Percentiles rank a stretch among this genome's conserved stretches.
phyloP scores from a whole-genome alignment of 2,113 vertebrate genomes.

The Puffinus mauretanicus region DNA sequence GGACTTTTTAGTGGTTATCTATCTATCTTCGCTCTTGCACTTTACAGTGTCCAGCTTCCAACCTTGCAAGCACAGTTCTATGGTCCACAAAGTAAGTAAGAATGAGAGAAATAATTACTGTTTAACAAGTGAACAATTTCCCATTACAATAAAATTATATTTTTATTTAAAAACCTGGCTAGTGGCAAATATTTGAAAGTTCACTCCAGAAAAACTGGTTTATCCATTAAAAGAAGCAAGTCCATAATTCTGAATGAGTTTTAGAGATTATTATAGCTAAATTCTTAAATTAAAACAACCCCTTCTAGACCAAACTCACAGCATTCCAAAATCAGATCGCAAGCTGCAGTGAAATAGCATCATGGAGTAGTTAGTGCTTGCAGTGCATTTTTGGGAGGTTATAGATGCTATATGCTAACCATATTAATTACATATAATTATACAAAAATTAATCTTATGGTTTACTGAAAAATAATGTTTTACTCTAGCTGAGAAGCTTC shows the following conservation, averaged over 20 bases:
- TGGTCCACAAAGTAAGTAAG: not conserved
- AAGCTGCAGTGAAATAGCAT: not conserved
- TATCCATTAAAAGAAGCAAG: not conserved
- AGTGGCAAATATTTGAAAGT: not conserved
- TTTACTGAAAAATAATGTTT: slow-evolving; percentile 15
- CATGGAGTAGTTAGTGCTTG: not conserved
- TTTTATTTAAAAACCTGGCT: not conserved
- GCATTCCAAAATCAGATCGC: not conserved
- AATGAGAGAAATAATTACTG: not conserved
- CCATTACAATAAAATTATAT: not conserved
- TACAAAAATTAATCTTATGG: not conserved
- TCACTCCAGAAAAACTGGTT: not conserved
- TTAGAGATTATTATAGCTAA: not conserved
- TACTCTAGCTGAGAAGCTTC: not conserved
- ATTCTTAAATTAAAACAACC: not conserved
- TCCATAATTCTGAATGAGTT: not conserved
- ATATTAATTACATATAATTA: slow-evolving; percentile 18
- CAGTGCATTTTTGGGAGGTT: not conserved
- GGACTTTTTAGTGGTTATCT: not conserved
- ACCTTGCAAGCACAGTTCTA: not conserved
- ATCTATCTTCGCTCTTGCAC: not conserved
- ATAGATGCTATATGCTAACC: not conserved
- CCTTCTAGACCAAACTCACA: not conserved
- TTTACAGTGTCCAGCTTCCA: not conserved
- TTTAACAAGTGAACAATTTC: not conserved